Conservation (phyloP, 2,797 vertebrate genomes). For the Xenops minutus region DNA sequence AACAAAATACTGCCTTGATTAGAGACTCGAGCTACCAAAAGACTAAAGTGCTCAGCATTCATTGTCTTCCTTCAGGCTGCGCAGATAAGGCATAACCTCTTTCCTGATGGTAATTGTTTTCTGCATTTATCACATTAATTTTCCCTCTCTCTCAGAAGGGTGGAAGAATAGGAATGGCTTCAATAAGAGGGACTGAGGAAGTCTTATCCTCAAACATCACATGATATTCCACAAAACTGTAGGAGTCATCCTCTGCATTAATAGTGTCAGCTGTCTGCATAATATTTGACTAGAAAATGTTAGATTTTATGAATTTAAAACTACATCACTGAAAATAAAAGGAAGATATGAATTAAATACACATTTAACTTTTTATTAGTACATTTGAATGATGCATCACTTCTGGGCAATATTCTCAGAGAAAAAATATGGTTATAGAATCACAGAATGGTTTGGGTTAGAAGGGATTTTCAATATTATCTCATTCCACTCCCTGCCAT, state of each 20-base stretch:
- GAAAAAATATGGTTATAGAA: neutral
- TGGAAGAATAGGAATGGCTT: neutral
- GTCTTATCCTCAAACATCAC: neutral
- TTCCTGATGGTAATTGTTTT: neutral
- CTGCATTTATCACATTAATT: neutral
- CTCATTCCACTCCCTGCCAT: rapidly evolving
- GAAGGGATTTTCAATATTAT: neutral
- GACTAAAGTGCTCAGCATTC: neutral
- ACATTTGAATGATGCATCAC: neutral
- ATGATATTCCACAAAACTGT: neutral
- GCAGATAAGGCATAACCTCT: neutral
- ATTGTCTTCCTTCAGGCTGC: neutral
- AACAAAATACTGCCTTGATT: neutral
- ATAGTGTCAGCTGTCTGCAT: neutral
- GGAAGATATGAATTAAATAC: neutral
- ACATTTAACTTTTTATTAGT: neutral
- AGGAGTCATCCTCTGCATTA: neutral
- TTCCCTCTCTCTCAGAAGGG: neutral
- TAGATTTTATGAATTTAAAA: neutral
- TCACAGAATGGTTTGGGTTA: neutral
- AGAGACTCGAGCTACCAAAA: neutral
- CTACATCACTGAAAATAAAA: neutral
- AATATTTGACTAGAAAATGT: neutral
- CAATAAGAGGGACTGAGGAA: neutral
- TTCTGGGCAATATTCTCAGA: neutral